Conservation (phyloP, 2,113 vertebrate genomes). For the Nycticebus coucang region DNA sequence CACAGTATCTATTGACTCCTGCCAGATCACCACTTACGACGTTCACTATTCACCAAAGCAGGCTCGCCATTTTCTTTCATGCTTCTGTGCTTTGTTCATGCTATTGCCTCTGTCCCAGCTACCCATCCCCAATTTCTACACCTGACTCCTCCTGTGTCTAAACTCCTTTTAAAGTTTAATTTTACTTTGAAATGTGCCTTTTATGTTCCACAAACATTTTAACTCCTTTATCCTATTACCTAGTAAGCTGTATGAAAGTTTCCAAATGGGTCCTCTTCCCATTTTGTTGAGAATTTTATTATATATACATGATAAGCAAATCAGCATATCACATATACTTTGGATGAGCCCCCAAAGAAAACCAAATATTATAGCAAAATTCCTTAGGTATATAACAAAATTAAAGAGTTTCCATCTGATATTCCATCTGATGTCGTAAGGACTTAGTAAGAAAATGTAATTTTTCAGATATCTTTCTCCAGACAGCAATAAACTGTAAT, state of each 20-base stretch:
- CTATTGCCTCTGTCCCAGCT: not conserved
- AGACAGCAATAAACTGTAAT: not conserved
- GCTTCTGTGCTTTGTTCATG: not conserved
- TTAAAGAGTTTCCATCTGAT: not conserved
- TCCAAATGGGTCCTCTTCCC: not conserved
- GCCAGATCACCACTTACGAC: not conserved
- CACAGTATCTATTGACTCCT: not conserved
- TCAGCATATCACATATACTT: not conserved
- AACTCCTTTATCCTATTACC: not conserved
- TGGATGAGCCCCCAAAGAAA: not conserved
- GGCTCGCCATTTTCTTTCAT: not conserved
- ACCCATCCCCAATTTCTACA: not conserved
- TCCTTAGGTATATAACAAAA: not conserved
- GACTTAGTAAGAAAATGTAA: not conserved
- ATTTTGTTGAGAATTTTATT: not conserved
- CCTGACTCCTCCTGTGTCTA: not conserved
- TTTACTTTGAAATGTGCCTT: not conserved
- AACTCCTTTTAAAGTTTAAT: not conserved
- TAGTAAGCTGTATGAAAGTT: not conserved
- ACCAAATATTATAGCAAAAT: not conserved
- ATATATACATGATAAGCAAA: not conserved
- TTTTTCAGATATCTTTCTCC: not conserved
- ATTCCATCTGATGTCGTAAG: not conserved
- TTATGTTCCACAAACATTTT: not conserved
- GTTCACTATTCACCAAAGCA: not conserved